Percentiles rank a stretch among this genome's conserved stretches.
These are phyloP conservation scores for Yoshiicerus persimilis DNA, from an alignment of 1,140 invertebrate species.

Conservation along the genomic window DNA sequence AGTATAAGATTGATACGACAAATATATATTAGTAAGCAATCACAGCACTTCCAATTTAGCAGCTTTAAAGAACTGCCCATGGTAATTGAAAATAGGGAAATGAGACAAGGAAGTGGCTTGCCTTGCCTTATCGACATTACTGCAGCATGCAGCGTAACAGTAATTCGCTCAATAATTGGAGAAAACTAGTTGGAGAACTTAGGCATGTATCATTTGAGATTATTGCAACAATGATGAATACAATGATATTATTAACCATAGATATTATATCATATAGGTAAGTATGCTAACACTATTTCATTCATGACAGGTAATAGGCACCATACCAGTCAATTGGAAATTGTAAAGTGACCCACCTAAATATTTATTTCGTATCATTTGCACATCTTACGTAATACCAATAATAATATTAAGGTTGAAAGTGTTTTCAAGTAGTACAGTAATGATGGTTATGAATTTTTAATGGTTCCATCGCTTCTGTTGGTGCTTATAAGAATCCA, in stretches of 20 bases:
- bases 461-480: not conserved
- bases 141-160: not conserved
- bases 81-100: not conserved
- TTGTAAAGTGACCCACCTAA: not conserved
- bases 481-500: not conserved
- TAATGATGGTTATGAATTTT: not conserved
- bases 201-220: not conserved
- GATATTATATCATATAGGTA: not conserved
- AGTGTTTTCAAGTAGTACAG: not conserved
- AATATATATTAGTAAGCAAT: not conserved
- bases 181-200: not conserved
- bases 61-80: not conserved
- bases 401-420: not conserved
- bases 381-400: not conserved
- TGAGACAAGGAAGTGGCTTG: not conserved
- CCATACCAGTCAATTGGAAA: not conserved
- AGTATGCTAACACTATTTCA: not conserved
- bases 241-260: not conserved
- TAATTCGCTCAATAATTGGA: not conserved
- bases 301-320: not conserved
- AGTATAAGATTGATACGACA: not conserved
- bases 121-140: not conserved
- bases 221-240: not conserved
- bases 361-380: not conserved
- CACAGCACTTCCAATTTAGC: not conserved